Evolutionary conservation across 2,113 vertebrate genomes (phyloP).

Genomic region (Sciurus niger): DNA sequence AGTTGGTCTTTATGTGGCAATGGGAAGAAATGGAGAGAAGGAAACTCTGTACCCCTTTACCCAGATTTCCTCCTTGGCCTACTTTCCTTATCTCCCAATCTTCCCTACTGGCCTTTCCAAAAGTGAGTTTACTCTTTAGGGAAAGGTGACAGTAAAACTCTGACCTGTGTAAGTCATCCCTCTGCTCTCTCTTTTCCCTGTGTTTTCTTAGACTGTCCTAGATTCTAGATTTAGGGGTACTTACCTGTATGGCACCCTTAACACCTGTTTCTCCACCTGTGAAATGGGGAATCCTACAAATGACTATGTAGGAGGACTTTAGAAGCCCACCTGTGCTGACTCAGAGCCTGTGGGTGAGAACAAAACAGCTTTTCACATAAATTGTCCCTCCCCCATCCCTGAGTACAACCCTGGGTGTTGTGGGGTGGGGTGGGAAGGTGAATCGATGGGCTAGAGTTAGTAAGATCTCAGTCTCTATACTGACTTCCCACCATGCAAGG

Average conservation of each 20-base stretch:
- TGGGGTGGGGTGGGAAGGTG: not conserved
- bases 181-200: not conserved
- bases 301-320: not conserved
- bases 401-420: not conserved
- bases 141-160: not conserved
- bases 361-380: slow-evolving; percentile 56
- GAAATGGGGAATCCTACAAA: not conserved
- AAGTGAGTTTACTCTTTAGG: slow-evolving; percentile 34
- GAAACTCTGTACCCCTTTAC: slow-evolving; percentile 30
- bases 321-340: slow-evolving; percentile 27
- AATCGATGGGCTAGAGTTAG: not conserved
- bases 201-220: slow-evolving; percentile 42
- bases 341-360: slow-evolving; percentile 58
- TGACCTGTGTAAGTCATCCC: not conserved
- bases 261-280: not conserved
- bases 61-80: slow-evolving; percentile 38
- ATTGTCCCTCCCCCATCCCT: not conserved
- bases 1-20: slow-evolving; percentile 26
- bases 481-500: not conserved
- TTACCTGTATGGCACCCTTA: not conserved
- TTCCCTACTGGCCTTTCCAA: not conserved
- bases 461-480: not conserved
- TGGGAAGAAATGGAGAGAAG: slow-evolving; percentile 36
- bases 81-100: not conserved
- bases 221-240: slow-evolving; percentile 4